Evolutionary conservation across 2,888 invertebrate species (phyloP).

Genomic region (Adelognathus sp.): DNA sequence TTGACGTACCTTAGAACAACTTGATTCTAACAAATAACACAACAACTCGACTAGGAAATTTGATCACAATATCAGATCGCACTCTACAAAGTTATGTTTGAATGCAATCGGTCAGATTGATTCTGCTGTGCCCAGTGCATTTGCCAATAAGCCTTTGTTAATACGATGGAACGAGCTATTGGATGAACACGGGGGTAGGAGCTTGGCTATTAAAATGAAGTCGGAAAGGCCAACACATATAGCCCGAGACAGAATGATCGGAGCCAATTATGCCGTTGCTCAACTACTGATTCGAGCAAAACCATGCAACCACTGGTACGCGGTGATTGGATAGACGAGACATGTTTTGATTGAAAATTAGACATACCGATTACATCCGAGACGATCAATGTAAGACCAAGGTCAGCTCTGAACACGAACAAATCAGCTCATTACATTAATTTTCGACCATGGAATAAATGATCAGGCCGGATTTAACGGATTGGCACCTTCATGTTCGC

Average conservation of each 20-base stretch:
- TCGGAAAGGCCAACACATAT: constrained; percentile 40
- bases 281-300: constrained; percentile 1
- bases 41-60: too few species aligned
- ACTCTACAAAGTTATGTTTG: too few species aligned
- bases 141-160: constrained; percentile 21
- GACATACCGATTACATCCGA: constrained; percentile 41
- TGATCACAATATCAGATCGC: too few species aligned
- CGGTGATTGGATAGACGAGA: constrained; percentile 32
- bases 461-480: constrained; percentile 6
- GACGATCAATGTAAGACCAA: constrained; percentile 57
- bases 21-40: too few species aligned
- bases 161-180: constrained; percentile 20
- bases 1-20: too few species aligned
- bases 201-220: constrained; percentile 34
- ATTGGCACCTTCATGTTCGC: not conserved
- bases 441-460: constrained; percentile 37
- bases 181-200: not conserved
- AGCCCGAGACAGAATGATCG: constrained; percentile 54
- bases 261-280: constrained; percentile 51
- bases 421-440: constrained; percentile 52
- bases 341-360: constrained; percentile 52
- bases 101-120: not conserved
- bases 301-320: not conserved
- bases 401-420: constrained; percentile 51
- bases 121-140: constrained; percentile 16